phyloP scores from a whole-genome alignment of 2,888 invertebrate species.

The Drosophila nr. perissopoda region DNA sequence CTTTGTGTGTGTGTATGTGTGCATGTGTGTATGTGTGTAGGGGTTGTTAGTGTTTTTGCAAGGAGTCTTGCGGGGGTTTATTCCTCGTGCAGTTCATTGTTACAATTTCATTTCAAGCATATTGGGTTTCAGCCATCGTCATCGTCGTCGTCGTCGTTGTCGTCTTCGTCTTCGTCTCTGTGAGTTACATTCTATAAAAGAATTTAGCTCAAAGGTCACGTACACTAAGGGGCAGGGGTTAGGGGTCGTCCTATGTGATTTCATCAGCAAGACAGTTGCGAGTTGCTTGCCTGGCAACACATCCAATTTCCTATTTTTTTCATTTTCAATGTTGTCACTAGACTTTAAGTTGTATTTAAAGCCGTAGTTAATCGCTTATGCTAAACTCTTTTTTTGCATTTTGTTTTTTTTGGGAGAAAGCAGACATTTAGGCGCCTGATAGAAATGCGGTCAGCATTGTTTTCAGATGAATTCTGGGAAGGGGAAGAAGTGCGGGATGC shows the following conservation, averaged over 20 bases:
- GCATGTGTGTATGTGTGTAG: constrained; percentile 16
- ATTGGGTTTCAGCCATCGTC: constrained; percentile 66
- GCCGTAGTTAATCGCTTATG: constrained; percentile 38
- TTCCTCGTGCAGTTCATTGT: constrained; percentile 63
- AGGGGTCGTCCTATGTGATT: constrained; percentile 38
- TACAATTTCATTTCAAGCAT: constrained; percentile 75
- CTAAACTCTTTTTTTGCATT: constrained; percentile 19
- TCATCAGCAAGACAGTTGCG: constrained; percentile 42
- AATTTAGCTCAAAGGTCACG: constrained; percentile 75
- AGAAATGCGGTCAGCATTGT: constrained; percentile 64
- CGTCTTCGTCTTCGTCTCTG: constrained; percentile 10
- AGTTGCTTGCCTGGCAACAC: constrained; percentile 32
- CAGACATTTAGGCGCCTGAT: constrained; percentile 45
- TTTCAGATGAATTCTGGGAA: constrained; percentile 3
- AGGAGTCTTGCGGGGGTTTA: constrained; percentile 28
- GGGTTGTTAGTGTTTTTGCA: constrained; percentile 38
- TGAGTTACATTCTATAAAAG: constrained; percentile 57
- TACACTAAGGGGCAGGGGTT: constrained; percentile 38
- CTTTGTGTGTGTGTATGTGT: constrained; percentile 7
- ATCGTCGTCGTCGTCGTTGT: constrained; percentile 5
- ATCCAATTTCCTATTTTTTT: background rate
- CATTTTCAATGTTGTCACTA: constrained; percentile 4
- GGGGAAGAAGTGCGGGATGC: background rate
- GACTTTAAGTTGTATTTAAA: constrained; percentile 36
- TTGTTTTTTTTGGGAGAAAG: background rate